Evolutionary conservation across 2,888 invertebrate species (phyloP), one percentile per base, ranked within the genome.

Genomic region (Chloroclystis v-ata): DNA sequence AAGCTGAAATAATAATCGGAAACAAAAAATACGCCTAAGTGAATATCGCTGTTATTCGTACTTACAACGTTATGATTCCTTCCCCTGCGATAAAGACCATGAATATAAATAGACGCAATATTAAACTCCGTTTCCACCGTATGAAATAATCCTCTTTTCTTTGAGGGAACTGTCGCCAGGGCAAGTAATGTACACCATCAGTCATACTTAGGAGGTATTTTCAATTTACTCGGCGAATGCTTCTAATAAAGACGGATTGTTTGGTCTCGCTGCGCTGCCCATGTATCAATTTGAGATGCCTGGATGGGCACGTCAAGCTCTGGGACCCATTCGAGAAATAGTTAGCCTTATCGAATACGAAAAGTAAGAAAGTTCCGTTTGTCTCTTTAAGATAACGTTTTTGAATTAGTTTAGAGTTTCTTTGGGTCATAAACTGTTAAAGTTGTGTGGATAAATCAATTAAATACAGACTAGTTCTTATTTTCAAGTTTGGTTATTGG

Each of bases 131-230:
- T 65, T 75, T 73, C 70, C 69, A 68, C 68, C 72, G 79, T 68
- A 64, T 61, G 71, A 73, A 71, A 82, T 85, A 84, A 84, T 84
- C 84, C 79, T 75, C 77, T 82, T 82, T 82, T 78, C 76, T 80
- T 81, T 68, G 66, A 72, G 71, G 69, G 68, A 75, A 77, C 75
- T 83, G 85, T 84, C 84, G 75, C 69, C 71, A 67, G 72, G 74
- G 53, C 80, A 73, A 84, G 79, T 86, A 84, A 86, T 85, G 78
- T 77, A 69, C 64, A 76, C 73, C 82, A 87, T 87, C 86, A 82
- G 75, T 87, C 84, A 86, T 87, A 82, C 86, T 87, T 86, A 86
- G 82, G 64, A 72, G 69, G 75, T 82, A 77, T 83, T 87, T 86
- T 87, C 86, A 85, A 86, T 86, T 86, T 86, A 81, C 79, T 66